Conservation (phyloP, 1,140 invertebrate species). For the Drosophila pseudoananassae region DNA sequence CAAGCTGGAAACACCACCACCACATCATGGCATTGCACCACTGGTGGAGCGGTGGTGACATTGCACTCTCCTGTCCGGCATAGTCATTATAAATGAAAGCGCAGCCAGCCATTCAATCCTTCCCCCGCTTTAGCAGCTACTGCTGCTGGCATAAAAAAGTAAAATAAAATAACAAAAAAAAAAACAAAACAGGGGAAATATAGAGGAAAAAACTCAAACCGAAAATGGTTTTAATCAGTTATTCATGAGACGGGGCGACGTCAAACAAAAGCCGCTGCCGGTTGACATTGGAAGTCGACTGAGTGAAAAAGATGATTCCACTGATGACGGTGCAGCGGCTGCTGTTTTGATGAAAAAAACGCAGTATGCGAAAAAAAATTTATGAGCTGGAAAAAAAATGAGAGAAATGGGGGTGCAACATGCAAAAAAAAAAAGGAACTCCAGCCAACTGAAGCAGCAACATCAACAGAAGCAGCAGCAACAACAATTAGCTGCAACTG, state of each 20-base stretch:
- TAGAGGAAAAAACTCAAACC: constrained; percentile 50
- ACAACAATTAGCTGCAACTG: constrained; percentile 81
- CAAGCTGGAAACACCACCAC: constrained; percentile 7
- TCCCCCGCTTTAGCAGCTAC: not conserved
- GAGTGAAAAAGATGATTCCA: constrained; percentile 32
- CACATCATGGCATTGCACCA: constrained; percentile 2
- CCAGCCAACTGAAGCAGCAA: constrained; percentile 14
- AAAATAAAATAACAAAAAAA: constrained; percentile 11
- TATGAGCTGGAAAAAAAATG: constrained; percentile 74
- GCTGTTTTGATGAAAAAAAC: constrained; percentile 20
- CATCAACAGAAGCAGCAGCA: constrained; percentile 32
- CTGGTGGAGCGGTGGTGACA: constrained; percentile 25
- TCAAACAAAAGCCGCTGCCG: constrained; percentile 76
- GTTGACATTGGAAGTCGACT: constrained; percentile 74
- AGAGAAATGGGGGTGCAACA: constrained; percentile 9
- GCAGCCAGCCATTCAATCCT: constrained; percentile 34
- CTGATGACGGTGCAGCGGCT: constrained; percentile 9
- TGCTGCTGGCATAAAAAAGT: not conserved
- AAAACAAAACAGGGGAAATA: constrained; percentile 20
- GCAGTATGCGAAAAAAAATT: constrained; percentile 68
- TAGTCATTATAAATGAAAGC: constrained; percentile 78
- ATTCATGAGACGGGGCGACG: constrained; percentile 75
- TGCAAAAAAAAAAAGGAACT: constrained; percentile 22
- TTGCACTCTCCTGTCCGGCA: constrained; percentile 47
- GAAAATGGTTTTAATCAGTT: constrained; percentile 81